Percentiles rank a stretch among this genome's conserved stretches.
These are phyloP conservation scores for Alca torda DNA, from an alignment of 2,797 vertebrate species.

Conservation along the genomic window DNA sequence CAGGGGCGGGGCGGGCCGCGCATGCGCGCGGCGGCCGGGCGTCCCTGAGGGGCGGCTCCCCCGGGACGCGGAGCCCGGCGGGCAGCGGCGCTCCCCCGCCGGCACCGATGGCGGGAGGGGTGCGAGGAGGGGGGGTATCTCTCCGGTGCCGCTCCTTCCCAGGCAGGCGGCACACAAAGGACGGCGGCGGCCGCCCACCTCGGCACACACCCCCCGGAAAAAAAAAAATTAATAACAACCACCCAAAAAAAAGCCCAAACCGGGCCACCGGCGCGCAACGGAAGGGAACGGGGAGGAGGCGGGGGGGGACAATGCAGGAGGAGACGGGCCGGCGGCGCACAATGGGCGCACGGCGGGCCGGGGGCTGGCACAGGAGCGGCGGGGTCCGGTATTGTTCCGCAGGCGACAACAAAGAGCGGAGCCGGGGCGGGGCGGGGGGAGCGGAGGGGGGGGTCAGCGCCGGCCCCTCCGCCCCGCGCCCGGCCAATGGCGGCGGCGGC, in stretches of 20 bases:
- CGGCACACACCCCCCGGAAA: neutral
- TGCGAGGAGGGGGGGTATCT: neutral
- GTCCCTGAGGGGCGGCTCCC: neutral
- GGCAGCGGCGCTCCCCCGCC: too few relatives aligned
- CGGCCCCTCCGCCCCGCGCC: slow-evolving; percentile 63
- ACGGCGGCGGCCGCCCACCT: neutral
- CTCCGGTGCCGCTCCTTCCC: neutral
- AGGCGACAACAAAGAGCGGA: slow-evolving; percentile 84
- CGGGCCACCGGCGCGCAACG: neutral
- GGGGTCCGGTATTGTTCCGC: slow-evolving; percentile 59
- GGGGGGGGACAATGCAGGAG: neutral
- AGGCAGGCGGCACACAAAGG: neutral
- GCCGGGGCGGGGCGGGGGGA: neutral
- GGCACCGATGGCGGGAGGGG: too few relatives aligned
- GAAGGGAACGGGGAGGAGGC: neutral
- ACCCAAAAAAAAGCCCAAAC: neutral
- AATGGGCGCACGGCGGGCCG: neutral
- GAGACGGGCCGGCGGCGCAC: neutral
- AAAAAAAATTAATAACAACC: neutral
- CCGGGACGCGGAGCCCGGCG: neutral
- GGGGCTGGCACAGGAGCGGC: neutral
- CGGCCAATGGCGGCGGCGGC: slow-evolving; percentile 81
- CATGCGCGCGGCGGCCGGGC: neutral
- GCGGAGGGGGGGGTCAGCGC: neutral
- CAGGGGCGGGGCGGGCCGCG: neutral